Base-by-base conservation (phyloP, 1,140 invertebrate genomes). In the Polypedilum pembai region DNA sequence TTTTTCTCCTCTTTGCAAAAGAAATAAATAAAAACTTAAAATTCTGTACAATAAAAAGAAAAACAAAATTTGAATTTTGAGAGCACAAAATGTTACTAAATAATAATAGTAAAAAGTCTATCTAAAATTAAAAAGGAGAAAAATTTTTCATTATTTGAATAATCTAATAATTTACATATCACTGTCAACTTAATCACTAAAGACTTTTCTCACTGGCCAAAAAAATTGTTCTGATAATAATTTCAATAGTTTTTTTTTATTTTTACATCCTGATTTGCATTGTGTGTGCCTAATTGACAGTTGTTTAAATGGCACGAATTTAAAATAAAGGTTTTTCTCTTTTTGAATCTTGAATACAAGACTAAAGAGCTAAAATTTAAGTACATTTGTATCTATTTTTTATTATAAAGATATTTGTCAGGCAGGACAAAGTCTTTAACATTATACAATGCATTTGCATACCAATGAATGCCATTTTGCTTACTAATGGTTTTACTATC, bases 401-500 rank as follows among this genome's bases (percentile, higher is more conserved):
- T 73, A 20, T 82, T 78, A 63, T 82, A 80, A 56, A 79, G 77
- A 80, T 81, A 82, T 75, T 78, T 77, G 0, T 81, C 77, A n/a
- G 93, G 92, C 40, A 94, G 79, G 4, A 94, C 81, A 77, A 86
- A 88, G 45, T 88, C 85, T 7, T 90, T 89, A 12, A 94, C 76
- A 24, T 85, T 82, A 79, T 94, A 95, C 8, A 97, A 84, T 10
- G 90, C 82, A 73, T 87, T 88, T 8, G 94, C 92, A 83, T 96
- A 96, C 91, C 92, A 94, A 79, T 95, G 92, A 2, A 96, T 86
- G 17, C 94, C 94, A 40, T 75, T 82, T 73, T 76, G 77, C n/a
- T 73, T 79, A 80, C 21, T 33, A 33, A 33, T 33, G 2, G 24
- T 3, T 33, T 33, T 33, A 33, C 24, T 40, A 18, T 20, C 40